Evolutionary conservation across 2,113 vertebrate genomes (phyloP).

Genomic region (Numenius arquata): DNA sequence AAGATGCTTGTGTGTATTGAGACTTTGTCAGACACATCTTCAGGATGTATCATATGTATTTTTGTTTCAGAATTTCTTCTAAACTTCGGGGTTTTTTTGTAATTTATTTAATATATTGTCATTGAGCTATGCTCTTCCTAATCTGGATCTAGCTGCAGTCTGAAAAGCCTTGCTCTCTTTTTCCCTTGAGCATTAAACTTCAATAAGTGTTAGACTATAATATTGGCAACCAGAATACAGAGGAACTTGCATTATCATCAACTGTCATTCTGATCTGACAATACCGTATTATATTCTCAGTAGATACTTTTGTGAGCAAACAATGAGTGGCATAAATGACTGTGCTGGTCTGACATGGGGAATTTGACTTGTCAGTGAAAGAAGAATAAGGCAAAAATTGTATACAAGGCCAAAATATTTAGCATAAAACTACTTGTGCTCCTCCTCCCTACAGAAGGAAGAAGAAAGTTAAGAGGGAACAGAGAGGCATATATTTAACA

Average conservation of each 20-base stretch:
- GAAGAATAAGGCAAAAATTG: not conserved
- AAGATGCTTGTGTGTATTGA: not conserved
- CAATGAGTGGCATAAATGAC: conserved; percentile 45
- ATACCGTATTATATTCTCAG: not conserved
- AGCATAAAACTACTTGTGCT: not conserved
- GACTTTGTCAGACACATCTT: not conserved
- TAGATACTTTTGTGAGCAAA: conserved; percentile 46
- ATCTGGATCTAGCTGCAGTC: not conserved
- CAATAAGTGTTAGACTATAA: not conserved
- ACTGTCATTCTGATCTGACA: conserved; percentile 54
- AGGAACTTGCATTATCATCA: conserved; percentile 1
- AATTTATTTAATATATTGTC: not conserved
- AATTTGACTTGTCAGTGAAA: conserved; percentile 29
- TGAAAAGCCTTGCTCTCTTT: not conserved
- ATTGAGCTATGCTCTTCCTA: not conserved
- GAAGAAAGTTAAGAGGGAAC: not conserved
- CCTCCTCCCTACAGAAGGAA: not conserved
- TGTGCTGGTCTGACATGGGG: conserved; percentile 2
- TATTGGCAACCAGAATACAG: not conserved
- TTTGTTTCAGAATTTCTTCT: not conserved
- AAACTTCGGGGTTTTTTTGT: not conserved
- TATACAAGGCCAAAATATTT: conserved; percentile 17
- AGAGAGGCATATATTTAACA: not conserved
- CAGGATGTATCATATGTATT: not conserved
- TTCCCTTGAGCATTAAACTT: not conserved